Evolutionary conservation across 2,797 vertebrate species (phyloP).

Genomic region (Staurois parvus): DNA sequence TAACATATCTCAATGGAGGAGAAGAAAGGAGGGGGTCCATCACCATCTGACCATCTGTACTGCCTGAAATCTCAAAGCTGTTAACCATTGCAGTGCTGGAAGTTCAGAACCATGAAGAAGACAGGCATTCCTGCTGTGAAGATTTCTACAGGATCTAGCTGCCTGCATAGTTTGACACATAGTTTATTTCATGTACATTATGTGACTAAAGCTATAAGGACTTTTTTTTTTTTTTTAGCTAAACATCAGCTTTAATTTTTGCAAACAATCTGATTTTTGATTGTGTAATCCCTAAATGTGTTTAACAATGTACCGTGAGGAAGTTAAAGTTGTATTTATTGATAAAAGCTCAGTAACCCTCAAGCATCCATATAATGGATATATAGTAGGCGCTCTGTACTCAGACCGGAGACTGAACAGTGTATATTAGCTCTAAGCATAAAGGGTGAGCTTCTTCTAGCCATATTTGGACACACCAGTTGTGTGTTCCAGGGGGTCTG

Average conservation of each 20-base stretch:
- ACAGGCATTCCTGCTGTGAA: too few species aligned
- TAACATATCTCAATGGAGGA: too few species aligned
- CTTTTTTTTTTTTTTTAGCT: neutral
- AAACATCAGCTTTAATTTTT: neutral
- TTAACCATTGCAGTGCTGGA: too few species aligned
- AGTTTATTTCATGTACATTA: too few species aligned
- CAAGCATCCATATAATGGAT: neutral
- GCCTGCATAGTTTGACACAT: too few species aligned
- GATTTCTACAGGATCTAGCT: too few species aligned
- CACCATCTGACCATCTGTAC: too few species aligned
- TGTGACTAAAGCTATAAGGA: too few species aligned
- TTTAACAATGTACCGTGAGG: neutral
- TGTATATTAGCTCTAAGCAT: slow-evolving; percentile 10
- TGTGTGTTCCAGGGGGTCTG: slow-evolving; percentile 51
- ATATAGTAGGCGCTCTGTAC: neutral
- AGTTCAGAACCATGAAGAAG: too few species aligned
- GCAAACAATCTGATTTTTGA: neutral
- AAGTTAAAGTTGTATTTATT: neutral
- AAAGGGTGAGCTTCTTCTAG: slow-evolving; percentile 45
- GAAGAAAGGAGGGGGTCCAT: too few species aligned
- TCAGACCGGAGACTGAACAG: neutral
- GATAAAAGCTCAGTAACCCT: slow-evolving; percentile 2
- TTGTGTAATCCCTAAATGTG: neutral
- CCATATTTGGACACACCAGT: slow-evolving; percentile 56
- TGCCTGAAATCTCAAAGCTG: too few species aligned